Conservation (phyloP, 2,797 vertebrate species). For the Myotis findleyi region DNA sequence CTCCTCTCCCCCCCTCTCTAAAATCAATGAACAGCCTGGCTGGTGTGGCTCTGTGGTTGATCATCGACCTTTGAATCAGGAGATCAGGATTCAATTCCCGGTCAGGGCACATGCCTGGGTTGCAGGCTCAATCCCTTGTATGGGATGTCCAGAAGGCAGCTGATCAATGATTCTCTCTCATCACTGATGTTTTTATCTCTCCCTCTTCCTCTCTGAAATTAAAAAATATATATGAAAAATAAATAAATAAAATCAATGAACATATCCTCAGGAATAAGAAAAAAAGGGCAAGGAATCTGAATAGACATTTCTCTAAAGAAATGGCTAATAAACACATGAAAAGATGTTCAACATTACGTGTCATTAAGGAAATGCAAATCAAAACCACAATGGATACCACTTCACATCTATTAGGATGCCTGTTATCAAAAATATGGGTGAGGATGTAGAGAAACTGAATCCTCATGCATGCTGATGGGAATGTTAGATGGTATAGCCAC, state of each 20-base stretch:
- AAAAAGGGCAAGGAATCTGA: background rate
- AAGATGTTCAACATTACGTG: background rate
- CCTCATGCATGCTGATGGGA: background rate
- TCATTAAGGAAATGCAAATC: conserved; percentile 3
- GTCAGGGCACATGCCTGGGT: too few species aligned
- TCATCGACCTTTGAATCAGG: too few species aligned
- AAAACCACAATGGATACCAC: background rate
- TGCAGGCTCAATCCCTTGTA: too few species aligned
- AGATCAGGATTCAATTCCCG: too few species aligned
- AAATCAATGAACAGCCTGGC: background rate
- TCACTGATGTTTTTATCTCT: too few species aligned
- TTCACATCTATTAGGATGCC: background rate
- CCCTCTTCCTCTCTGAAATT: too few species aligned
- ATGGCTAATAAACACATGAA: background rate
- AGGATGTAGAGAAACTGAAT: background rate
- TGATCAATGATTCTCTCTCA: too few species aligned
- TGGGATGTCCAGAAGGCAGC: too few species aligned
- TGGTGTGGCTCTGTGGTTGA: too few species aligned
- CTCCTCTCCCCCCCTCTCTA: rapidly evolving
- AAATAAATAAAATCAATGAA: background rate
- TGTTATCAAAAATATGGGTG: background rate
- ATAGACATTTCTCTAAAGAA: background rate
- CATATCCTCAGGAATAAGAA: background rate
- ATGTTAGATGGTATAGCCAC: background rate
- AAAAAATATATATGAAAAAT: too few species aligned